phyloP scores from a whole-genome alignment of 2,888 invertebrate species.

The Pharmacophagus antenor region DNA sequence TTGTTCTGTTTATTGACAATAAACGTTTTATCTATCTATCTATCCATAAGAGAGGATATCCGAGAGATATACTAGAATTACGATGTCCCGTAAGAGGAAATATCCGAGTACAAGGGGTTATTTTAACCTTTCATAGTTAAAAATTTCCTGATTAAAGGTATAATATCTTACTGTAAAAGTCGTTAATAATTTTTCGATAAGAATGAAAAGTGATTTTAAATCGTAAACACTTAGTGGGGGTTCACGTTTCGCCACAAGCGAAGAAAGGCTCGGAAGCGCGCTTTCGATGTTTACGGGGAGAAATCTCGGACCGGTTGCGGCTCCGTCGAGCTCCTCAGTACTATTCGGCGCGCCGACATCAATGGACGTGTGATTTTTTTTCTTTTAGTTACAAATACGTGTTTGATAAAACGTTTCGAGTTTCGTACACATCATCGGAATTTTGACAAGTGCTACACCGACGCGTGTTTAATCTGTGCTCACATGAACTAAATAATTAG shows the following conservation, averaged over 20 bases:
- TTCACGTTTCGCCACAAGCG: conserved; percentile 60
- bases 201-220: conserved; percentile 13
- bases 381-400: conserved; percentile 18
- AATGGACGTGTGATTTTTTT: conserved; percentile 37
- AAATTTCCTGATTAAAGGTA: too few relatives aligned
- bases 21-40: too few relatives aligned
- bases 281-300: conserved; percentile 79
- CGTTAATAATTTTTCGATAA: background rate
- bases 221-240: conserved; percentile 51
- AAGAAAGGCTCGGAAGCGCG: conserved; percentile 70
- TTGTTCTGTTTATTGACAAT: too few relatives aligned
- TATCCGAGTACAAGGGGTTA: too few relatives aligned
- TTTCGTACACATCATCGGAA: conserved; percentile 24
- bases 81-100: too few relatives aligned
- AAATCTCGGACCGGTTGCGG: conserved; percentile 73
- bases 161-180: background rate
- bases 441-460: conserved; percentile 25
- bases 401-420: conserved; percentile 21
- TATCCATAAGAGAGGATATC: too few relatives aligned
- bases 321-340: conserved; percentile 43
- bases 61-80: too few relatives aligned
- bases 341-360: conserved; percentile 52
- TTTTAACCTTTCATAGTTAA: too few relatives aligned
- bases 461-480: conserved; percentile 36
- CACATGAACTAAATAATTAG: conserved; percentile 26